phyloP scores from a whole-genome alignment of 2,113 vertebrate species.

The Rhinoderma darwinii region DNA sequence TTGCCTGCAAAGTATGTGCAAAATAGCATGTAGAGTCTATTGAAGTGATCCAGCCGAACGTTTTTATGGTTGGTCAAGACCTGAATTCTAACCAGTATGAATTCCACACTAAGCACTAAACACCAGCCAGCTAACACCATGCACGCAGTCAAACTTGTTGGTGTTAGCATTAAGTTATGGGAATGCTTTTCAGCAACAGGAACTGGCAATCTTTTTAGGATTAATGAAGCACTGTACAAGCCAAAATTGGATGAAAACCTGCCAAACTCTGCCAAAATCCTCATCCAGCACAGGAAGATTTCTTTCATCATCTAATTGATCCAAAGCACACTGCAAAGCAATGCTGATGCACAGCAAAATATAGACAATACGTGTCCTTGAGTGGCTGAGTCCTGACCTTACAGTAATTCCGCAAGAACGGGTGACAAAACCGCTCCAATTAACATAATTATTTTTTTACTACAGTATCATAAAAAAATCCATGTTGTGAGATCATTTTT shows the following conservation, averaged over 20 bases:
- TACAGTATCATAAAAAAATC: not conserved
- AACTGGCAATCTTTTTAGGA: not conserved
- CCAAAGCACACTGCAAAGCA: not conserved
- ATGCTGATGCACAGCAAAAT: not conserved
- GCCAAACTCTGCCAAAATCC: slow-evolving; percentile 13
- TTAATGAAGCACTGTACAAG: not conserved
- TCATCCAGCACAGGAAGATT: slow-evolving; percentile 6
- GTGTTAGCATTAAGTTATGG: not conserved
- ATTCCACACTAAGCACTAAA: not conserved
- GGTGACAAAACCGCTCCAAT: not conserved
- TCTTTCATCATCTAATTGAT: not conserved
- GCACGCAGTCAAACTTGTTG: not conserved
- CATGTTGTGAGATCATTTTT: not conserved
- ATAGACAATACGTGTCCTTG: not conserved
- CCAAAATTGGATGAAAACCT: not conserved
- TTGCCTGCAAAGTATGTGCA: too few species aligned
- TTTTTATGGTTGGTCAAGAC: not conserved
- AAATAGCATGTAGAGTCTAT: too few species aligned
- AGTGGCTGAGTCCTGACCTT: slow-evolving; percentile 3
- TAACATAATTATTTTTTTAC: not conserved
- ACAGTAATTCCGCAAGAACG: not conserved
- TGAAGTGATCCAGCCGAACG: not conserved
- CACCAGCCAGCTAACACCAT: not conserved
- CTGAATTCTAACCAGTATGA: not conserved
- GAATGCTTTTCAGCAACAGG: not conserved